Conservation (phyloP, 2,888 invertebrate species). For the Saturnia pavonia region DNA sequence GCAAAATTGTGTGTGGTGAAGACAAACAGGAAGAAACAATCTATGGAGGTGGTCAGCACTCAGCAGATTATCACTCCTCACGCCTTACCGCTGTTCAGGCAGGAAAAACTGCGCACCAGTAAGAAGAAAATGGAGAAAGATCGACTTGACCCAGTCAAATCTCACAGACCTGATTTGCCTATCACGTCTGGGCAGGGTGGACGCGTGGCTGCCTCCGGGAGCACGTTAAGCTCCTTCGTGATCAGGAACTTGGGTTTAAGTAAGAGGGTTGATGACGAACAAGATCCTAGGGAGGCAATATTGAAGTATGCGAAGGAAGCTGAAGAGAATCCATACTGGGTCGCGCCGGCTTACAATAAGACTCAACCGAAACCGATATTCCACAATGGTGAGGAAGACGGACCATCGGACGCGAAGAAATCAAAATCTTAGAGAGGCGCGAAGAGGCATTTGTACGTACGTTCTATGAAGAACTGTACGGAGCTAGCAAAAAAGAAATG, state of each 20-base stretch:
- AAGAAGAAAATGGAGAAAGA: conserved; percentile 96
- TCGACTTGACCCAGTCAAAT: conserved; percentile 92
- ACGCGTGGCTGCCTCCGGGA: conserved; percentile 95
- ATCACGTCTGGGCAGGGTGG: conserved; percentile 96
- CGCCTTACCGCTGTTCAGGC: conserved; percentile 96
- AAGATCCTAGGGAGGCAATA: conserved; percentile 97
- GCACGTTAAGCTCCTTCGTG: conserved; percentile 97
- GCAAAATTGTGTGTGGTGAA: conserved; percentile 95
- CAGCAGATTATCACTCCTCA: conserved; percentile 98
- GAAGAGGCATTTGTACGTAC: no score
- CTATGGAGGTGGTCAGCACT: conserved; percentile 92
- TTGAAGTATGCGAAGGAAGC: conserved; percentile 97
- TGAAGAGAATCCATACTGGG: conserved; percentile 98
- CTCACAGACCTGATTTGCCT: conserved; percentile 90
- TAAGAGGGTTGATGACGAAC: conserved; percentile 94
- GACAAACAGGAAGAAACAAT: conserved; percentile 88
- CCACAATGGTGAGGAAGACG: conserved; percentile 79
- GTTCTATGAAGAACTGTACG: no score
- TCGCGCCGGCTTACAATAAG: conserved; percentile 93
- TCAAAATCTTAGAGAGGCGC: conserved; percentile 52
- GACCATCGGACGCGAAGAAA: conserved; percentile 79
- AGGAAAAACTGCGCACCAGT: conserved; percentile 93
- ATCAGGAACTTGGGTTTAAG: conserved; percentile 97
- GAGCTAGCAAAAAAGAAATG: no score
- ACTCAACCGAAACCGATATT: conserved; percentile 94